Evolutionary conservation across 2,888 invertebrate genomes (phyloP), one percentile per base, ranked within the genome.

Genomic region (Platypus cylindrus): DNA sequence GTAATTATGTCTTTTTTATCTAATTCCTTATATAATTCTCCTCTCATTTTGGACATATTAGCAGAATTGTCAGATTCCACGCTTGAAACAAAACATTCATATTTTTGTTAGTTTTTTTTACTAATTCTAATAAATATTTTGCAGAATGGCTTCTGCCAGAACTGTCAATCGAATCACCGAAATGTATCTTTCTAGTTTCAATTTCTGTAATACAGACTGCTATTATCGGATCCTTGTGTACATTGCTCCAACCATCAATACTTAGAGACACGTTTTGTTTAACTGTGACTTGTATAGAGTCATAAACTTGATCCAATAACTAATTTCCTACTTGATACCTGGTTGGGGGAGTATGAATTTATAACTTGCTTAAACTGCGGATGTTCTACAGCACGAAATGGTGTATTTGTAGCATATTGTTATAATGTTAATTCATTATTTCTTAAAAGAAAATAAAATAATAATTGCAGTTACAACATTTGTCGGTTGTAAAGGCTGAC

Each of bases 11-110:
- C 23, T 24, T 3, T 25, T 25, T 15, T 16, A 12, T 27, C 22
- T 16, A 32, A 23, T n/a, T n/a, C n/a, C n/a, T n/a, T n/a, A n/a
- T n/a, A n/a, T n/a, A n/a, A n/a, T 16, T 15, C 3, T 15, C 20
- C 20, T 16, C 32, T 22, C 37, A 37, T 32, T 27, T 32, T 37
- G 7, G 18, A 8, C 28, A 34, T 13, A 33, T 34, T 37, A 29
- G 24, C 33, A 16, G 34, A 22, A 32, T 37, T 37, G 28, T 37
- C 32, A 5, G 28, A 28, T 13, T 32, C 23, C 27, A 37, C 9
- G 24, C 32, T 37, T 9, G 20, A 7, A n/a, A 38, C 17, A 38
- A 30, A 15, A 31, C 30, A 30, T 3, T n/a, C 3, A 30, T 14
- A 30, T 30, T 30, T 30, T 7, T 16, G n/a, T 12, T 30, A 12